phyloP scores from a whole-genome alignment of 2,113 vertebrate species.

The Aegypius monachus region DNA sequence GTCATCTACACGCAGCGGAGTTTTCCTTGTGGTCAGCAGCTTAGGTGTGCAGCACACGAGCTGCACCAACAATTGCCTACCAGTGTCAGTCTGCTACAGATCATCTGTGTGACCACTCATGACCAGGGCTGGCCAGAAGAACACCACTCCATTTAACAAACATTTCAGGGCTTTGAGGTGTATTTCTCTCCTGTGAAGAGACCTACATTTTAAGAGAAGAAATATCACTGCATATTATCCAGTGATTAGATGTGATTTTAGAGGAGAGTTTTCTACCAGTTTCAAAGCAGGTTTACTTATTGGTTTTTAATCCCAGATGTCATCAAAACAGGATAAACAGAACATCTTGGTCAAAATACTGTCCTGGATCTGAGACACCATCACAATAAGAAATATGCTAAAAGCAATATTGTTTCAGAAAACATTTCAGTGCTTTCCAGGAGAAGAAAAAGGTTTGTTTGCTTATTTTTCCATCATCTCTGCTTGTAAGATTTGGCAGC shows the following conservation, averaged over 20 bases:
- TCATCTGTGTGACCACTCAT: not conserved
- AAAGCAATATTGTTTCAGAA: not conserved
- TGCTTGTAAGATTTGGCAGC: not conserved
- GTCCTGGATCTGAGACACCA: not conserved
- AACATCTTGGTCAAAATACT: not conserved
- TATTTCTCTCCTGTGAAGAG: not conserved
- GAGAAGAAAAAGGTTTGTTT: not conserved
- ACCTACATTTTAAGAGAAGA: not conserved
- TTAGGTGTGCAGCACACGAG: not conserved
- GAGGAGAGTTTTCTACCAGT: not conserved
- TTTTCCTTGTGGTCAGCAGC: not conserved
- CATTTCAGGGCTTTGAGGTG: not conserved
- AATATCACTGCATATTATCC: not conserved
- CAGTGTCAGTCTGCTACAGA: not conserved
- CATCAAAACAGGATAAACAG: not conserved
- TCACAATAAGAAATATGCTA: not conserved
- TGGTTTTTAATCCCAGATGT: not conserved
- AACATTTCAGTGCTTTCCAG: not conserved
- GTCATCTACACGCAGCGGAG: not conserved
- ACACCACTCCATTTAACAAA: not conserved
- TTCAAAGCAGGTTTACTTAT: not conserved
- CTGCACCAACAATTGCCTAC: not conserved
- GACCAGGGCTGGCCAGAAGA: not conserved
- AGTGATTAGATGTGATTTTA: not conserved
- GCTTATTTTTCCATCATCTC: not conserved